Percentiles rank a stretch among this genome's conserved stretches.
Evolutionary conservation across 1,140 invertebrate species (phyloP).

Genomic region (Thaumatotibia leucotreta): DNA sequence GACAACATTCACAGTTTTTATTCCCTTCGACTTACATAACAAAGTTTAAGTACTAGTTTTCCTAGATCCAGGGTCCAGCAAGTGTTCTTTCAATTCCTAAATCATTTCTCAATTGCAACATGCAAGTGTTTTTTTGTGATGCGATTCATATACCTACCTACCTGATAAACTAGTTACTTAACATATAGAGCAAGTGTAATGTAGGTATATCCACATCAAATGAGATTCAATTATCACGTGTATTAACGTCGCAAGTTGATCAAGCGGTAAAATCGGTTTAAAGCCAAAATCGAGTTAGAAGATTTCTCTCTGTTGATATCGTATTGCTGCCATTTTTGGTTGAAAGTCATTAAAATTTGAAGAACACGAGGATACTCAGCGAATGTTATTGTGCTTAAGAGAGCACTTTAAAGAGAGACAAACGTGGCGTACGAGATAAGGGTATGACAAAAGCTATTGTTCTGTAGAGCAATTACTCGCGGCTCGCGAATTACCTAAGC

Average conservation of each 20-base stretch:
- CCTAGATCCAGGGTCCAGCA: no score
- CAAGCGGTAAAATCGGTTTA: neutral
- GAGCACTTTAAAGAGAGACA: conserved; percentile 58
- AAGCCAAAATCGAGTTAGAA: neutral
- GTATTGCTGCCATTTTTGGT: conserved; percentile 12
- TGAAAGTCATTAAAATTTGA: conserved; percentile 14
- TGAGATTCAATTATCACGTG: neutral
- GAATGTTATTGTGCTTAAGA: conserved; percentile 55
- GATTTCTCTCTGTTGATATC: neutral
- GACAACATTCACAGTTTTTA: no score
- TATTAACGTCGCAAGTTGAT: neutral
- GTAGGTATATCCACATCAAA: neutral
- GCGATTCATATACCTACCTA: no score
- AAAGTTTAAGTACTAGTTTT: no score
- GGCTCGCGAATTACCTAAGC: conserved; percentile 74
- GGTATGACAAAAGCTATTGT: conserved; percentile 75
- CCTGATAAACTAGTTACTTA: no score
- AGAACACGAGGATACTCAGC: conserved; percentile 31
- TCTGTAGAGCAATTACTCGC: conserved; percentile 73
- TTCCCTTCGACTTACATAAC: no score
- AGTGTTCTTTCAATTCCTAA: no score
- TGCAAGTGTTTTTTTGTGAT: no score
- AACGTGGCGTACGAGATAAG: conserved; percentile 68
- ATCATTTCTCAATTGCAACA: no score
- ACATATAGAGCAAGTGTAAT: no score